Evolutionary conservation across 2,888 invertebrate genomes (phyloP).

Genomic region (Rugalucina vietnamica): DNA sequence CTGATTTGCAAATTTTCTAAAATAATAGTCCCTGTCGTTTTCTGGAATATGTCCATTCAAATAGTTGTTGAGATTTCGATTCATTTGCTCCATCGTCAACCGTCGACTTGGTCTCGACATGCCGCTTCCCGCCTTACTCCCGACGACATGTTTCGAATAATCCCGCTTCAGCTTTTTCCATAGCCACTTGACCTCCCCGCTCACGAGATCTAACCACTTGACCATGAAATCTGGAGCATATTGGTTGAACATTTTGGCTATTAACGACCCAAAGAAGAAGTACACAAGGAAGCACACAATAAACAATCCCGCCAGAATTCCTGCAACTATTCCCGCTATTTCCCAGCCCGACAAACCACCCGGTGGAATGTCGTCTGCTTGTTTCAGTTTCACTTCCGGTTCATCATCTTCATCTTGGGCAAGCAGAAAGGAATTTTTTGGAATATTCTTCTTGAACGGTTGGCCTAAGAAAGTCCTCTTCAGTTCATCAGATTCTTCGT

Average conservation of each 20-base stretch:
- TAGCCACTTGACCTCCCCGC: constrained; percentile 45
- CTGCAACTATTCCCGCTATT: constrained; percentile 35
- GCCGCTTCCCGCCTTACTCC: constrained; percentile 21
- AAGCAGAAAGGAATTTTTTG: constrained; percentile 63
- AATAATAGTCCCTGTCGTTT: background rate
- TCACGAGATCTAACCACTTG: constrained; percentile 48
- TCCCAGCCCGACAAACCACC: constrained; percentile 29
- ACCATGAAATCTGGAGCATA: constrained; percentile 53
- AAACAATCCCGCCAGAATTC: constrained; percentile 10
- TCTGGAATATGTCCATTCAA: constrained; percentile 35
- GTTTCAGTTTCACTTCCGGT: background rate
- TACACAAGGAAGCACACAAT: constrained; percentile 41
- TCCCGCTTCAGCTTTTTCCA: constrained; percentile 38
- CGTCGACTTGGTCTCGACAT: background rate
- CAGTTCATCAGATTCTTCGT: constrained; percentile 70
- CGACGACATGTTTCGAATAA: constrained; percentile 56
- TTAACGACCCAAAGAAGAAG: constrained; percentile 41
- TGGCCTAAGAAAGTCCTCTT: constrained; percentile 65
- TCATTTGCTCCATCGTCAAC: constrained; percentile 24
- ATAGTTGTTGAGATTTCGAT: constrained; percentile 57
- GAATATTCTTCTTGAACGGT: constrained; percentile 67
- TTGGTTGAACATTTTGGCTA: constrained; percentile 36
- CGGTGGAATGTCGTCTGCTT: background rate
- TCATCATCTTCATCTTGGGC: constrained; percentile 32
- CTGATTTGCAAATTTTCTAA: no score